Base-by-base conservation (phyloP, 2,113 vertebrate species). In the Cyprinodon tularosa region DNA sequence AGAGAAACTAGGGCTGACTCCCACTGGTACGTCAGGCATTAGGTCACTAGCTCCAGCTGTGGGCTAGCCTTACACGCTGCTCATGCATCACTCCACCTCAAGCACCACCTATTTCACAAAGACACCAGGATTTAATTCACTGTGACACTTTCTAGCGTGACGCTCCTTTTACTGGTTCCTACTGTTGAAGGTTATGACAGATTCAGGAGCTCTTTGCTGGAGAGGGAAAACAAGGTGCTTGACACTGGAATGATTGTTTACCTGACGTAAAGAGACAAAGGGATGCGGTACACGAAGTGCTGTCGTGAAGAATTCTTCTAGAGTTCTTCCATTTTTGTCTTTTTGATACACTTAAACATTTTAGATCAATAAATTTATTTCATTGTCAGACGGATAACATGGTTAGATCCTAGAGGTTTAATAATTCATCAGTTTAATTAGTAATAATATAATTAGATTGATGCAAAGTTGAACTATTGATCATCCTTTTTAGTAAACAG, bases 11-110 rank as follows among this genome's bases (percentile, higher is more conserved):
- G 29, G 42, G 36, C n/a, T 8, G 65, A 47, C 65, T 47, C 3
- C 12, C 20, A 44, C 17, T 15, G 4, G 68, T n/a, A 29, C 15
- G 53, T 59, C 50, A 60, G 53, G 38, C 38, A 42, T 42, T 59
- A 70, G 48, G 50, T 60, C 37, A 59, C 39, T n/a, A 61, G 68
- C 53, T 71, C 42, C n/a, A 44, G 53, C 29, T 39, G 68, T 11
- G 22, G 62, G 6, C 17, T 63, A 39, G 36, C 62, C 62, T 37
- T 29, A 5, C 50, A 29, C 40, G n/a, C 40, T 11, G 38, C 12
- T 22, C 68, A 39, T 71, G 53, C 39, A 29, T 71, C 68, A 71
- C 45, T 36, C 48, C 6, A 39, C 12, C 13, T 61, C n/a, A 4
- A 61, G 4, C 53, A 44, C 14, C n/a, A 61, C 53, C 12, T 44